These are phyloP conservation scores for Schizothorax lantsangensis DNA, from an alignment of 2,797 vertebrate species.

Conservation along the genomic window DNA sequence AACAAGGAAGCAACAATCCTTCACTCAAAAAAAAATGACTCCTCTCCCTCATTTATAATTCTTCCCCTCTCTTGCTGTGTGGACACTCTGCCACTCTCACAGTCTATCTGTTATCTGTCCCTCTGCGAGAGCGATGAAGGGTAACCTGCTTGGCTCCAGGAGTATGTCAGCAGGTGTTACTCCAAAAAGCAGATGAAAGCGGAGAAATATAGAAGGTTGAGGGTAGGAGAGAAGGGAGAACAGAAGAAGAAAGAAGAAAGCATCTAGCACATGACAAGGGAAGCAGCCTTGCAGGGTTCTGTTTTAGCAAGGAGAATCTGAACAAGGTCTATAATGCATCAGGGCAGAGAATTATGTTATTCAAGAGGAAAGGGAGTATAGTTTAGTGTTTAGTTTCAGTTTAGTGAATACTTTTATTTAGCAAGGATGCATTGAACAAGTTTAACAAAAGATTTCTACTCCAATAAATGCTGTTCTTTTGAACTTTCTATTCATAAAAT, in stretches of 20 bases:
- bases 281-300: not conserved
- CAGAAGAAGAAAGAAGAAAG: not conserved
- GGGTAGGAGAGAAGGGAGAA: not conserved
- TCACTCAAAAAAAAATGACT: not conserved
- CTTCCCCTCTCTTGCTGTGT: not conserved
- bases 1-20: conserved; percentile 5
- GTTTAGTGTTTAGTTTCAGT: not conserved
- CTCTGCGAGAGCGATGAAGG: not conserved
- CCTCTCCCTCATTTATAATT: conserved; percentile 1
- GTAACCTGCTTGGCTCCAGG: conserved; percentile 25
- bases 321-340: not conserved
- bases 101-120: not conserved
- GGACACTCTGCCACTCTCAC: conserved; percentile 2
- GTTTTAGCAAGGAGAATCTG: not conserved
- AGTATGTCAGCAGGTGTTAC: not conserved
- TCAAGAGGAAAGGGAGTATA: not conserved
- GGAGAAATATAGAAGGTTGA: not conserved
- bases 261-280: not conserved
- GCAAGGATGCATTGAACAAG: not conserved
- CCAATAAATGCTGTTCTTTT: not conserved
- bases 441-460: not conserved
- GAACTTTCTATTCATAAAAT: not conserved
- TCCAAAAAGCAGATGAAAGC: conserved; percentile 5
- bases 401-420: no score
- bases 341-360: not conserved